Evolutionary conservation across 2,888 invertebrate species (phyloP), one percentile per base, ranked within the genome.

Genomic region (Cheilosia vulpina): DNA sequence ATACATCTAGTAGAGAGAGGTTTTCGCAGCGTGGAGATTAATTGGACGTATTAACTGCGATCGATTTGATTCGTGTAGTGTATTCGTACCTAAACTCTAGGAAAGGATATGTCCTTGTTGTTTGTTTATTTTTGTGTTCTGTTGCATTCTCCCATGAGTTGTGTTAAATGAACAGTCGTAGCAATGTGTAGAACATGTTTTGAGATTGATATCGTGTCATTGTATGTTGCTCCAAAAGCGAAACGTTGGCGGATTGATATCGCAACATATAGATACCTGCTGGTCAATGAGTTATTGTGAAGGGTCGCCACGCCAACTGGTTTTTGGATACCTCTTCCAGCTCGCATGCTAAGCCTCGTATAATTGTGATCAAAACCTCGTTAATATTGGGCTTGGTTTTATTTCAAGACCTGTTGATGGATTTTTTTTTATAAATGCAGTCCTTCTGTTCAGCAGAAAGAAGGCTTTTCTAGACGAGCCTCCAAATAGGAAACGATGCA

Each of bases 11-110:
- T 75, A 65, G 58, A 69, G 75, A 79, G 75, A 84, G 53, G 69
- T 71, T 84, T 79, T 75, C 60, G 73, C 21, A 47, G 80, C 75
- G 60, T 31, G 31, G 75, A 84, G 84, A 84, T 84, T 84, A 84
- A 84, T 84, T 84, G 84, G 79, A 79, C 58, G 71, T 79, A 76
- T 84, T 84, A 84, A 79, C 79, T 76, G 79, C 58, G 79, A 80
- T 84, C 79, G 69, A 60, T 75, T 79, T 75, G 65, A 80, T 84
- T 79, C 53, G 63, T 58, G n/a, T 55, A 21, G 21, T 50, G 13
- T 11, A 38, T 50, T 31, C 6, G 31, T 55, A 38, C 45, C 45
- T 27, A 27, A 55, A 24, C 27, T 77, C 71, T 66, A 79, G 58
- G 65, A 73, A 75, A 75, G 68, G 72, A 83, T 72, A 50, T 82